These are phyloP conservation scores for Thaumatotibia leucotreta DNA, from an alignment of 1,140 invertebrate species.

Conservation along the genomic window DNA sequence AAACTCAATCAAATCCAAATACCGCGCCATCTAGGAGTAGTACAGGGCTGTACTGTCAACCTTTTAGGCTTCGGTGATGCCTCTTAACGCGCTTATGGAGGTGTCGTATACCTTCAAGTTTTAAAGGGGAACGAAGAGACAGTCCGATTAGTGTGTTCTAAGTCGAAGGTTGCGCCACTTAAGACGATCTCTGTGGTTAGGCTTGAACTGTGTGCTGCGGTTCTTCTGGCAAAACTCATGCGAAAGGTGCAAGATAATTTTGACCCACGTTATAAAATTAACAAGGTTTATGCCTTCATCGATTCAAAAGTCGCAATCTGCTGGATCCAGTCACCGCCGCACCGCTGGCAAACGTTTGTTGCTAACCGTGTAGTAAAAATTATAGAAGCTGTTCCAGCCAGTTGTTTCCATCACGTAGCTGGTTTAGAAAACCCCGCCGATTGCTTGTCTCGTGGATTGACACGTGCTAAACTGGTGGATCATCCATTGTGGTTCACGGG, in stretches of 20 bases:
- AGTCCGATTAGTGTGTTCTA: slow-evolving; percentile 26
- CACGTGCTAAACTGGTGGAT: background rate
- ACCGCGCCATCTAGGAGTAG: slow-evolving; percentile 23
- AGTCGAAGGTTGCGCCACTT: slow-evolving; percentile 27
- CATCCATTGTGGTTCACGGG: background rate
- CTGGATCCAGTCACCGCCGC: slow-evolving; percentile 45
- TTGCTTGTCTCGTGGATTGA: slow-evolving; percentile 21
- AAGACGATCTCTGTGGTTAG: slow-evolving; percentile 26
- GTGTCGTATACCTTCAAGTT: slow-evolving; percentile 12
- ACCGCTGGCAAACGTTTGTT: slow-evolving; percentile 67
- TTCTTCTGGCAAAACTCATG: slow-evolving; percentile 30
- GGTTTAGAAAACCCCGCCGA: slow-evolving; percentile 36
- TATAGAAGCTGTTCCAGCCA: slow-evolving; percentile 20
- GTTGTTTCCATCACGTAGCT: slow-evolving; percentile 35
- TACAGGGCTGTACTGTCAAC: background rate
- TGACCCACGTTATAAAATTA: slow-evolving; percentile 23
- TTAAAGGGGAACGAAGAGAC: no score
- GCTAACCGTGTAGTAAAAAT: slow-evolving; percentile 59
- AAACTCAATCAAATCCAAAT: slow-evolving; percentile 17
- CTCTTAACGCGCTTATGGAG: slow-evolving; percentile 23
- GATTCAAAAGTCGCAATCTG: slow-evolving; percentile 44
- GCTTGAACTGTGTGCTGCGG: slow-evolving; percentile 31
- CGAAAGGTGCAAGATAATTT: slow-evolving; percentile 23
- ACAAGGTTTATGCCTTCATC: slow-evolving; percentile 10
- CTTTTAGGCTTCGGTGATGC: slow-evolving; percentile 30